These are phyloP conservation scores for Scaptomyza pallida DNA, from an alignment of 1,140 invertebrate species.

Conservation along the genomic window DNA sequence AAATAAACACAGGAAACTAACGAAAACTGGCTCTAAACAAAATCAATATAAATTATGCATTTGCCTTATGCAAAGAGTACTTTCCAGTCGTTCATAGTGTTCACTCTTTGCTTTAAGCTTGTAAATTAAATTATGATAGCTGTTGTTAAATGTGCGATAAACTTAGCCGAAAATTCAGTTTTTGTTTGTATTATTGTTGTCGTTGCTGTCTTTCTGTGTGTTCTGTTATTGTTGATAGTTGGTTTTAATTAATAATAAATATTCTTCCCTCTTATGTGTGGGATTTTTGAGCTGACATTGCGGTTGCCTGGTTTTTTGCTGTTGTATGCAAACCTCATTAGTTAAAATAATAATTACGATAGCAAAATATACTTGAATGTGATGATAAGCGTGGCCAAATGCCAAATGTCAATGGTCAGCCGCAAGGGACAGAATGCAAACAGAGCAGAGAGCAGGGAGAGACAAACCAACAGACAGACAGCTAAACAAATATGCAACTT, in stretches of 20 bases:
- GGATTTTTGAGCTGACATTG: slow-evolving; percentile 17
- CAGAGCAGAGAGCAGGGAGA: too few relatives aligned
- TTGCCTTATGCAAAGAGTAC: too few relatives aligned
- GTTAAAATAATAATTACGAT: slow-evolving; percentile 32
- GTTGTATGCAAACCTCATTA: slow-evolving; percentile 36
- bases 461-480: slow-evolving; percentile 1
- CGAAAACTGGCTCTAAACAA: too few relatives aligned
- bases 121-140: slow-evolving; percentile 22
- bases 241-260: slow-evolving; percentile 76
- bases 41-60: too few relatives aligned
- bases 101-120: too few relatives aligned
- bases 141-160: slow-evolving; percentile 59
- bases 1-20: not conserved
- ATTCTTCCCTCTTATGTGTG: slow-evolving; percentile 52
- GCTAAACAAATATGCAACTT: slow-evolving; percentile 8
- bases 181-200: not conserved
- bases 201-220: slow-evolving; percentile 15
- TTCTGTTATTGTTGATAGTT: slow-evolving; percentile 59
- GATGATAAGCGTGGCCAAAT: slow-evolving; percentile 5
- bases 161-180: slow-evolving; percentile 28
- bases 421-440: not conserved
- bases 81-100: not conserved
- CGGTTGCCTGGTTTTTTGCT: slow-evolving; percentile 38
- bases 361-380: not conserved
- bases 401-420: slow-evolving; percentile 8